Evolutionary conservation across 1,140 invertebrate species (phyloP).

Genomic region (Oreohelix idahoensis): DNA sequence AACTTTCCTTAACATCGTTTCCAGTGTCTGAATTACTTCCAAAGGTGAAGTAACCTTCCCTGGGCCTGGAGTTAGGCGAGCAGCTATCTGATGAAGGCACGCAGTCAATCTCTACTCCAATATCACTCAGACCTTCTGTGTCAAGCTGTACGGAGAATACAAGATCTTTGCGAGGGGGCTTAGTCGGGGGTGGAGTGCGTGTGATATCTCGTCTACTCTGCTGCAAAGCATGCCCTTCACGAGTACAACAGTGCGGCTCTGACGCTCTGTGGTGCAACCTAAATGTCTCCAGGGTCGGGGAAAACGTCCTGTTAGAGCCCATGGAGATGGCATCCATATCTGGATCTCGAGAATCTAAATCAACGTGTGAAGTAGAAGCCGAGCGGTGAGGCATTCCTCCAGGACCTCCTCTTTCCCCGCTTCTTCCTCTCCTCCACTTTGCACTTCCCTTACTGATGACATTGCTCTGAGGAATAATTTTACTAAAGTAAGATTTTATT

Average conservation of each 20-base stretch:
- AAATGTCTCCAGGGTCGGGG: constrained; percentile 17
- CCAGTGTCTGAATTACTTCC: background rate
- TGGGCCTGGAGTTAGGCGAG: constrained; percentile 19
- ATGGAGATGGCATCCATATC: background rate
- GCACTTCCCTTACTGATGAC: constrained; percentile 40
- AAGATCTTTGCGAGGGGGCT: constrained; percentile 59
- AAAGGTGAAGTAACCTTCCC: background rate
- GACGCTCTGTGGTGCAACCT: constrained; percentile 25
- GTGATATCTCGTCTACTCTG: constrained; percentile 8
- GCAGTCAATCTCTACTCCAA: constrained; percentile 54
- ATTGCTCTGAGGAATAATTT: constrained; percentile 41
- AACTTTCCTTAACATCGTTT: background rate
- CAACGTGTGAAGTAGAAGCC: constrained; percentile 29
- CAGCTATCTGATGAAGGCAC: constrained; percentile 24
- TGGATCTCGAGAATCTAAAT: constrained; percentile 23
- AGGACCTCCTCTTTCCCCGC: background rate
- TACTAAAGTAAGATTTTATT: constrained; percentile 48
- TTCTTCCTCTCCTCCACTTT: constrained; percentile 22
- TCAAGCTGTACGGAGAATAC: constrained; percentile 54
- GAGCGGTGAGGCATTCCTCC: constrained; percentile 10
- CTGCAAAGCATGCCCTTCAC: constrained; percentile 12
- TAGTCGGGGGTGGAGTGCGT: constrained; percentile 54
- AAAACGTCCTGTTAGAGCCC: constrained; percentile 24
- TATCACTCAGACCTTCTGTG: constrained; percentile 38
- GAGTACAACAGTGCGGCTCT: constrained; percentile 22